Percentiles rank a stretch among this genome's conserved stretches.
phyloP scores from a whole-genome alignment of 2,888 invertebrate species.

The Coremacera marginata region DNA sequence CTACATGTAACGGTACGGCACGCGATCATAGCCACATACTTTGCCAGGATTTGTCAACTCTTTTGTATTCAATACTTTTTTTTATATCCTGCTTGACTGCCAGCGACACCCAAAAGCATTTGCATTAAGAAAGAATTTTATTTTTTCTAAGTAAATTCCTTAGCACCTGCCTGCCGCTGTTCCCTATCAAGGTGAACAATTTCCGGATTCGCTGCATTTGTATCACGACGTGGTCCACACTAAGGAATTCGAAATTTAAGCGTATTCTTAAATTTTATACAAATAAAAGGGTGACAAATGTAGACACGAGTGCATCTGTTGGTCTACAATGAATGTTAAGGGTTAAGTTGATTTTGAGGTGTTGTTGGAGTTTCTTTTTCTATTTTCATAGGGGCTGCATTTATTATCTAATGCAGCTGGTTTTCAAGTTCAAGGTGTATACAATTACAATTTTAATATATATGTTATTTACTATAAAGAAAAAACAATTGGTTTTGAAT shows the following conservation, averaged over 20 bases:
- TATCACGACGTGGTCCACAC: slow-evolving; percentile 9
- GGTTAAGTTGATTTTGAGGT: background rate
- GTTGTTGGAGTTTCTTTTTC: background rate
- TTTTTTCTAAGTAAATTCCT: background rate
- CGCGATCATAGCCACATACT: background rate
- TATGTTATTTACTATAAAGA: background rate
- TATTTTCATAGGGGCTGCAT: background rate
- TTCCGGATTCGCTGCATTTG: slow-evolving; percentile 18
- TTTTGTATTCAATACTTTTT: background rate
- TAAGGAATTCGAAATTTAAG: slow-evolving; percentile 15
- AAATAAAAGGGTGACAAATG: slow-evolving; percentile 38
- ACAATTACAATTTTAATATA: background rate
- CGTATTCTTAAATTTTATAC: background rate
- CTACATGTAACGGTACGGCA: background rate
- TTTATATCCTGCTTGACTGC: background rate
- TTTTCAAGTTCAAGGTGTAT: slow-evolving; percentile 30
- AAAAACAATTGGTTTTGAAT: background rate
- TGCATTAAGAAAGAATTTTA: background rate
- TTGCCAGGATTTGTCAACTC: background rate
- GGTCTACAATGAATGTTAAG: background rate
- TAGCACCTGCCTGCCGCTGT: slow-evolving; percentile 22
- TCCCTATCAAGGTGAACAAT: background rate
- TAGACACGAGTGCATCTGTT: slow-evolving; percentile 31
- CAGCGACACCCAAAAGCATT: background rate
- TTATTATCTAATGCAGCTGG: slow-evolving; percentile 28